Percentiles rank a stretch among this genome's conserved stretches.
phyloP scores from a whole-genome alignment of 2,888 invertebrate species.

The Icerya purchasi region DNA sequence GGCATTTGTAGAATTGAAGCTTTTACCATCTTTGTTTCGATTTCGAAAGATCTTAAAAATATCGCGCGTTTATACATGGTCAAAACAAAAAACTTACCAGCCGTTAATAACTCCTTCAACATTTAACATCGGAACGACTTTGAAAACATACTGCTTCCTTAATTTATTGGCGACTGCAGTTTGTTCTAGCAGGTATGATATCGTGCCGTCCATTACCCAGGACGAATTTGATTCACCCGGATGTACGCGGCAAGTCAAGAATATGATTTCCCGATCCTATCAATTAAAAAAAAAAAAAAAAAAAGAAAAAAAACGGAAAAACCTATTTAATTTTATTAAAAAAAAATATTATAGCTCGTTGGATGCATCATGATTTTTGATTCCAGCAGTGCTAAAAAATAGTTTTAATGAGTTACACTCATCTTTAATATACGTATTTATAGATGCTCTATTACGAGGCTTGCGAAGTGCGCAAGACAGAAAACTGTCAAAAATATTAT shows the following conservation, averaged over 20 bases:
- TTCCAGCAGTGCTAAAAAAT: too few relatives aligned
- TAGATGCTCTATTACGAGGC: too few relatives aligned
- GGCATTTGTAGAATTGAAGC: too few relatives aligned
- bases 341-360: too few relatives aligned
- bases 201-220: conserved; percentile 68
- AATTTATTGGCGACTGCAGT: conserved; percentile 35
- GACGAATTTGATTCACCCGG: conserved; percentile 74
- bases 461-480: too few relatives aligned
- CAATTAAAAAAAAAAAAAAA: conserved; percentile 13
- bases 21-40: too few relatives aligned
- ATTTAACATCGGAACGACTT: conserved; percentile 73
- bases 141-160: conserved; percentile 53
- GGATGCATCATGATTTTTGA: too few relatives aligned
- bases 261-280: conserved; percentile 42
- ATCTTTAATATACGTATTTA: too few relatives aligned
- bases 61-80: too few relatives aligned
- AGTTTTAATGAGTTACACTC: not conserved
- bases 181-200: conserved; percentile 39
- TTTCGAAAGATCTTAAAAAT: too few relatives aligned
- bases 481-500: too few relatives aligned
- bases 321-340: not conserved
- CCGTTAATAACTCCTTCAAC: conserved; percentile 73
- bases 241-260: conserved; percentile 60
- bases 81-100: conserved; percentile 41
- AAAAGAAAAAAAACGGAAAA: too few relatives aligned